phyloP scores from a whole-genome alignment of 2,888 invertebrate genomes.

The Idaea dimidiata region DNA sequence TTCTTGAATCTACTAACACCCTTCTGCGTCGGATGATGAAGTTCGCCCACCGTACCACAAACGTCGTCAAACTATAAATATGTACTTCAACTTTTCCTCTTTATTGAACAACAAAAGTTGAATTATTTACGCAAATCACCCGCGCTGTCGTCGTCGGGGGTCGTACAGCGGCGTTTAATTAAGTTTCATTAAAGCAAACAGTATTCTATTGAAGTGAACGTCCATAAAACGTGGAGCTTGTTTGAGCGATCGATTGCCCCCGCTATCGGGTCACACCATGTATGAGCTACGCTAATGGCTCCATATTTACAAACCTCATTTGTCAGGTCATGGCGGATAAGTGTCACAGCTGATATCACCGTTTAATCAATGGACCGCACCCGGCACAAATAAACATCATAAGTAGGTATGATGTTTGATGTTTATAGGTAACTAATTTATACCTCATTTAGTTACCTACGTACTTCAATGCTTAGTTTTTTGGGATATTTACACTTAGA shows the following conservation, averaged over 20 bases:
- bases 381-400: not conserved
- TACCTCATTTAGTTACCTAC: no score
- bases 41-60: not conserved
- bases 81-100: not conserved
- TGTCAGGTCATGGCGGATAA: not conserved
- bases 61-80: not conserved
- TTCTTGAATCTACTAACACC: no score
- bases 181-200: not conserved
- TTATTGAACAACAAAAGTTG: not conserved
- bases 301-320: slow-evolving; percentile 22
- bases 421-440: no score
- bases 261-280: slow-evolving; percentile 20
- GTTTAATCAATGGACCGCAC: not conserved
- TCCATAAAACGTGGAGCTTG: slow-evolving; percentile 10
- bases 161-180: slow-evolving; percentile 1
- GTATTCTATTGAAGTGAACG: not conserved
- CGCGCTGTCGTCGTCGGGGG: not conserved
- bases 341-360: not conserved
- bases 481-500: no score
- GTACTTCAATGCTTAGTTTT: no score
- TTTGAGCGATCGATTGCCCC: slow-evolving; percentile 25
- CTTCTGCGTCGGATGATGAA: no score
- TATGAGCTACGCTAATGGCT: slow-evolving; percentile 20
- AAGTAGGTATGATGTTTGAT: no score
- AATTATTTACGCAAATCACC: not conserved